Evolutionary conservation across 1,140 invertebrate genomes (phyloP).

Genomic region (Tyrophagus putrescentiae): DNA sequence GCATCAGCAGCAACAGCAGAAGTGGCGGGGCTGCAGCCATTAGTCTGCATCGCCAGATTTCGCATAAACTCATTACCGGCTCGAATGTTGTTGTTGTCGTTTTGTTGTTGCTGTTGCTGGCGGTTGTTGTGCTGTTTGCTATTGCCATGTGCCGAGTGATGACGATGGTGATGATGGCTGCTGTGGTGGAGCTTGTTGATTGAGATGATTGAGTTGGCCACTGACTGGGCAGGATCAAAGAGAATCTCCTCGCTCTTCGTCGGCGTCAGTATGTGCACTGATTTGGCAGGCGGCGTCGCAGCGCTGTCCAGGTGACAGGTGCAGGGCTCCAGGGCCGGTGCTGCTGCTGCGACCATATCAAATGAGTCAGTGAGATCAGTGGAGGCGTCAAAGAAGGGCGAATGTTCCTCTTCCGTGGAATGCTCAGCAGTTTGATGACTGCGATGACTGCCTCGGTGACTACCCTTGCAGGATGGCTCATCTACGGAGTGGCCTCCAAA

Average conservation of each 20-base stretch:
- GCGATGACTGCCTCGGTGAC: too few species aligned
- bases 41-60: too few species aligned
- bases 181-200: not conserved
- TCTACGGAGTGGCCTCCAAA: not conserved
- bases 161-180: not conserved
- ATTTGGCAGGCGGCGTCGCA: not conserved
- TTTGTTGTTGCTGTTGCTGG: not conserved
- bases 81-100: not conserved
- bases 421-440: not conserved
- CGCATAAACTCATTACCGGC: not conserved
- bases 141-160: not conserved
- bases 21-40: too few species aligned
- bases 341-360: not conserved
- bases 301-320: too few species aligned
- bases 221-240: not conserved
- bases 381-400: not conserved
- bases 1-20: not conserved
- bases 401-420: not conserved
- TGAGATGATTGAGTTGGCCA: not conserved
- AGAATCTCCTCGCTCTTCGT: slow-evolving; percentile 3
- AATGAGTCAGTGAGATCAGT: not conserved
- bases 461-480: too few species aligned
- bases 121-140: not conserved
- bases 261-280: slow-evolving; percentile 3
- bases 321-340: too few species aligned